Percentiles rank a stretch among this genome's conserved stretches.
Conservation (phyloP, 2,797 vertebrate species). For the Halcyon smyrnensis region DNA sequence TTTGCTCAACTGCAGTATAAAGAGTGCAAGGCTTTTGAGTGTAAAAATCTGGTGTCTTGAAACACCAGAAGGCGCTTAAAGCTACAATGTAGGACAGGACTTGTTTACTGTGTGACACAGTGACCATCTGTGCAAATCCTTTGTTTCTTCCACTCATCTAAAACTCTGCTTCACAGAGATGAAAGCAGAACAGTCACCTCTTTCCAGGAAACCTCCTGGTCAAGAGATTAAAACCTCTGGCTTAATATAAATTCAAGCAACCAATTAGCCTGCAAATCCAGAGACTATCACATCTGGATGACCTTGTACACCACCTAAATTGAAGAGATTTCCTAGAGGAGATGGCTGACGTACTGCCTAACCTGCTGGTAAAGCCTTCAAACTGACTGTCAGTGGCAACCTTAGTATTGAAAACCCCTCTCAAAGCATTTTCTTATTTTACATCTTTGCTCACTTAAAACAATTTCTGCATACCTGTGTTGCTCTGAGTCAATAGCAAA, state of each 20-base stretch:
- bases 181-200: not conserved
- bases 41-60: not conserved
- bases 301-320: not conserved
- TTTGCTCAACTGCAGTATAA: not conserved
- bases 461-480: not conserved
- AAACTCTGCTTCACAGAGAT: not conserved
- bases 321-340: not conserved
- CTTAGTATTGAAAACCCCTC: not conserved
- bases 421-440: not conserved
- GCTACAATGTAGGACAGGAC: not conserved
- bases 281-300: not conserved
- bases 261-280: not conserved
- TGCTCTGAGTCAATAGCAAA: not conserved
- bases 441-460: not conserved
- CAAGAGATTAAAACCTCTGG: not conserved
- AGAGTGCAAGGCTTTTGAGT: not conserved
- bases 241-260: not conserved
- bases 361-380: not conserved
- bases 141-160: not conserved
- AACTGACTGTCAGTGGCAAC: not conserved
- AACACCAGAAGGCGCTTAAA: not conserved
- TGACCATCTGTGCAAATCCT: not conserved
- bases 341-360: not conserved
- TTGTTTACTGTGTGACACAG: not conserved
- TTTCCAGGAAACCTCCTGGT: not conserved